Conservation (phyloP, 2,797 vertebrate genomes). For the Monodelphis domestica region DNA sequence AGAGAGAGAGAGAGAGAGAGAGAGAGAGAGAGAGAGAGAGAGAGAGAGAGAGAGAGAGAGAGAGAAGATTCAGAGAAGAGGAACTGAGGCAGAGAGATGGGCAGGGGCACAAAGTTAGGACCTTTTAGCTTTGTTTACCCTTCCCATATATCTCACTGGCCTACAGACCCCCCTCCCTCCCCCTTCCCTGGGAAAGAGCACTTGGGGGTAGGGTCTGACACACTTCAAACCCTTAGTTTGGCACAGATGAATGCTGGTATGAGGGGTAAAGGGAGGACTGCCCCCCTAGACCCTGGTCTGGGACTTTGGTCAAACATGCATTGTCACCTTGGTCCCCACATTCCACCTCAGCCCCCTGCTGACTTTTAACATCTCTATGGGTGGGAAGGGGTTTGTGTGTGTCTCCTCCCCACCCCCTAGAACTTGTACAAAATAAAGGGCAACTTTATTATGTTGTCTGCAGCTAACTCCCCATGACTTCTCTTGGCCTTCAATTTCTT, state of each 20-base stretch:
- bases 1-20: constrained; percentile 15
- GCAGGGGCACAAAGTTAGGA: neutral
- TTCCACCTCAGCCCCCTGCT: neutral
- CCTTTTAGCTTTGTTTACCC: neutral
- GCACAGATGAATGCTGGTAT: constrained; percentile 62
- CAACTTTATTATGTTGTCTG: constrained; percentile 4
- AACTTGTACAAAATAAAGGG: neutral
- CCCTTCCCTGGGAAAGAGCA: constrained; percentile 52
- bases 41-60: constrained; percentile 39
- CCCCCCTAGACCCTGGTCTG: constrained; percentile 54
- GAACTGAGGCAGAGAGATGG: constrained; percentile 5
- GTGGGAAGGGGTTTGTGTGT: neutral
- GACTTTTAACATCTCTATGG: neutral
- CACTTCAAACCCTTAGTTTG: constrained; percentile 60
- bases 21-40: constrained; percentile 49
- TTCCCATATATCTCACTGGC: neutral
- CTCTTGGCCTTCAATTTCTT: neutral
- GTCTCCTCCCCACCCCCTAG: neutral
- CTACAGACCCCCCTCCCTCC: neutral
- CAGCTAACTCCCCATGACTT: constrained; percentile 12
- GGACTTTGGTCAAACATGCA: constrained; percentile 72
- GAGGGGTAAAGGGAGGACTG: constrained; percentile 66
- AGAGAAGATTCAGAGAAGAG: neutral
- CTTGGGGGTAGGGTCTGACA: constrained; percentile 3
- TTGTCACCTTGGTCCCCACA: constrained; percentile 42